A percentile compares a stretch with the other conserved stretches of the same genome.
Conservation (phyloP, 2,797 vertebrate genomes). For the Mustela erminea region DNA sequence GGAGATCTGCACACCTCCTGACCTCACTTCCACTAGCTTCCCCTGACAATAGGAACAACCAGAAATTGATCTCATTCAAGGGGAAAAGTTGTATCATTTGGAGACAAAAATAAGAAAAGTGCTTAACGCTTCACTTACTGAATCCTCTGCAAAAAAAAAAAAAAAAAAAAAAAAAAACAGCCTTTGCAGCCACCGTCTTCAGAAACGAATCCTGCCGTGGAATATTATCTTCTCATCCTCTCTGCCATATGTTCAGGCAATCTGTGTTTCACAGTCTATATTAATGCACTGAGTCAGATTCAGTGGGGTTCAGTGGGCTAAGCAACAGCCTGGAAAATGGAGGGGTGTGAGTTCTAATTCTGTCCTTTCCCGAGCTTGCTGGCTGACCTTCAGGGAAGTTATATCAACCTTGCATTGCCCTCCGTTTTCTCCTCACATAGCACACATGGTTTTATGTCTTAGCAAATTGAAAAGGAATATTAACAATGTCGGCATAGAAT, state of each 20-base stretch:
- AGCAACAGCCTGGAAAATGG: slow-evolving; percentile 81
- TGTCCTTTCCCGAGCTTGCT: slow-evolving; percentile 44
- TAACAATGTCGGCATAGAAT: not conserved
- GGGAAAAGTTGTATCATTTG: slow-evolving; percentile 81
- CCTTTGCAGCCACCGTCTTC: slow-evolving; percentile 74
- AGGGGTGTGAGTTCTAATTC: slow-evolving; percentile 83
- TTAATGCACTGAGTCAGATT: slow-evolving; percentile 81
- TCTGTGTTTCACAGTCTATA: slow-evolving; percentile 84
- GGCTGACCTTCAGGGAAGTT: slow-evolving; percentile 70
- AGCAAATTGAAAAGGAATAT: slow-evolving; percentile 20
- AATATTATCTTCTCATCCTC: slow-evolving; percentile 85
- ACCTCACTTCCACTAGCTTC: slow-evolving; percentile 36
- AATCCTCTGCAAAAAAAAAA: not conserved
- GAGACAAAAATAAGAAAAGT: slow-evolving; percentile 83
- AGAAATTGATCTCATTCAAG: slow-evolving; percentile 78
- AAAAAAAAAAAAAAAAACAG: slow-evolving; percentile 43
- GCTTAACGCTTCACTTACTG: slow-evolving; percentile 80
- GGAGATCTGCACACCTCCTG: slow-evolving; percentile 43
- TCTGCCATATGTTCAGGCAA: slow-evolving; percentile 87
- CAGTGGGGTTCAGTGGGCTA: slow-evolving; percentile 79
- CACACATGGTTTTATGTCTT: not conserved
- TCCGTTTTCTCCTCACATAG: slow-evolving; percentile 25
- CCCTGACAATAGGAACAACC: slow-evolving; percentile 60
- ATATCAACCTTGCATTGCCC: not conserved
- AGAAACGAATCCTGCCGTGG: slow-evolving; percentile 77